Evolutionary conservation across 2,888 invertebrate genomes (phyloP).

Genomic region (Neoaliturus tenellus): DNA sequence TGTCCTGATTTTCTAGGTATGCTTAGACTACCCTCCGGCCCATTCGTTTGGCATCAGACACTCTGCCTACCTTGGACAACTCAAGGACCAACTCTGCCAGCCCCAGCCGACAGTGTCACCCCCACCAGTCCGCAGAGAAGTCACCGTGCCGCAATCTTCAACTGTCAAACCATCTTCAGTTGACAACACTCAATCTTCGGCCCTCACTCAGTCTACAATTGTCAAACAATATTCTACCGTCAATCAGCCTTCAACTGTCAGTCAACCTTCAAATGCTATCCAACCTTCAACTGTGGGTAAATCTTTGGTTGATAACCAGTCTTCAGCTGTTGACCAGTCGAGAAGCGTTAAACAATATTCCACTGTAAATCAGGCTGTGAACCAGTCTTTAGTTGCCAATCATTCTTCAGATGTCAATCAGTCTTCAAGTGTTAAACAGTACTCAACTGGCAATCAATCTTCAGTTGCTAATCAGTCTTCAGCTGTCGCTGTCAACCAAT

Average conservation of each 20-base stretch:
- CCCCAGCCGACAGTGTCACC: background rate
- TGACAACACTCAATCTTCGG: background rate
- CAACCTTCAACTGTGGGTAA: background rate
- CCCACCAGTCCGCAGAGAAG: background rate
- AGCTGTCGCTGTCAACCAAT: background rate
- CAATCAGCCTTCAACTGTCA: background rate
- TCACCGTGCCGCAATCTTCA: background rate
- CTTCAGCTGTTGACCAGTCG: background rate
- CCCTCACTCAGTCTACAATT: background rate
- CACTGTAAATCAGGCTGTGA: background rate
- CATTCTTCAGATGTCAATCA: background rate
- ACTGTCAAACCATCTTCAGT: background rate
- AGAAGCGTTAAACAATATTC: background rate
- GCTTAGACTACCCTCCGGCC: constrained; percentile 79
- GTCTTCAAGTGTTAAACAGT: background rate
- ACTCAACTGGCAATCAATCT: constrained; percentile 3
- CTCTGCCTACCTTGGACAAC: constrained; percentile 83
- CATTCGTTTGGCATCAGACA: constrained; percentile 92
- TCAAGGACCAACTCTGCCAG: constrained; percentile 70
- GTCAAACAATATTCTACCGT: background rate
- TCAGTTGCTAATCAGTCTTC: background rate
- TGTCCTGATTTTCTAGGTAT: constrained; percentile 74
- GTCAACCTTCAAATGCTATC: background rate
- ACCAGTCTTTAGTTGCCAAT: background rate
- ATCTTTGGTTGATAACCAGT: background rate